These are phyloP conservation scores for Acanthosepion esculentum DNA, from an alignment of 2,888 invertebrate species.

Conservation along the genomic window DNA sequence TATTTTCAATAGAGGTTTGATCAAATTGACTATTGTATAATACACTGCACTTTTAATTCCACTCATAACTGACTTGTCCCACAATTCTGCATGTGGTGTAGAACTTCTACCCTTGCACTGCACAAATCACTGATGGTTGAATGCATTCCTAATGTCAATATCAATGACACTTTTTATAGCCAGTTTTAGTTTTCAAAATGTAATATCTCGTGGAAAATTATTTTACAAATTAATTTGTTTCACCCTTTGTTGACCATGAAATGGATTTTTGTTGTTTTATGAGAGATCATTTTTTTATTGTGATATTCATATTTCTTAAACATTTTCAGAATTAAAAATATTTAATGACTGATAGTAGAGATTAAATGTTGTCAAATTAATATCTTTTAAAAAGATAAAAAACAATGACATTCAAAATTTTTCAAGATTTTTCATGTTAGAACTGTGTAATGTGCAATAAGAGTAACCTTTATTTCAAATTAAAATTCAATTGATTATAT, in stretches of 20 bases:
- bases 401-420: too few relatives aligned
- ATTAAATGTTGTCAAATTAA: too few relatives aligned
- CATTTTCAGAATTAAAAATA: too few relatives aligned
- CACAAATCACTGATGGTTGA: not conserved
- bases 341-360: too few relatives aligned
- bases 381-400: too few relatives aligned
- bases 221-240: not conserved
- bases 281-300: not conserved
- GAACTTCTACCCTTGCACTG: not conserved
- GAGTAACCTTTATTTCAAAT: too few relatives aligned
- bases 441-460: too few relatives aligned
- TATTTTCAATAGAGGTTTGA: not conserved
- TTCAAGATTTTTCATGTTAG: too few relatives aligned
- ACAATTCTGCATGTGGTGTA: not conserved
- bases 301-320: not conserved
- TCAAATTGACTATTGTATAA: not conserved
- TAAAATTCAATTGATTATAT: too few relatives aligned
- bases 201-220: not conserved
- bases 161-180: not conserved
- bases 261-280: not conserved
- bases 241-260: not conserved
- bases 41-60: slow-evolving; percentile 1
- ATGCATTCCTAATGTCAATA: not conserved
- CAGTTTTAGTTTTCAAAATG: not conserved
- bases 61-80: not conserved